phyloP scores from a whole-genome alignment of 2,797 vertebrate species.

The Argentina silus region DNA sequence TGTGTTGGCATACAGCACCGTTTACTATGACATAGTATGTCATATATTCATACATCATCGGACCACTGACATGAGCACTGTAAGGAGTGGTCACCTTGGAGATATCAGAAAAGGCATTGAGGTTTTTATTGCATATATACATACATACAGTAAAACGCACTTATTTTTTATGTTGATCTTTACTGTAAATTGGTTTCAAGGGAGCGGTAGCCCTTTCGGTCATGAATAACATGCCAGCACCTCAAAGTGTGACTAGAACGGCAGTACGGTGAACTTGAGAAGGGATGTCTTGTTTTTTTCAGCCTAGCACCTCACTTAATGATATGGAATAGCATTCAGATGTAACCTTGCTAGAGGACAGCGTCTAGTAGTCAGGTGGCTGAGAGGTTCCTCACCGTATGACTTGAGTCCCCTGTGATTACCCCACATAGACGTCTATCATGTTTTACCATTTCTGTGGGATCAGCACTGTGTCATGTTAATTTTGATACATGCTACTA shows the following conservation, averaged over 20 bases:
- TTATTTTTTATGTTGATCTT: slow-evolving; percentile 11
- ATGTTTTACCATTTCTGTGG: background rate
- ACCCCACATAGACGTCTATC: background rate
- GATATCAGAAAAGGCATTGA: background rate
- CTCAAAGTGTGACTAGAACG: slow-evolving; percentile 13
- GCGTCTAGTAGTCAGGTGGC: background rate
- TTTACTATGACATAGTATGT: background rate
- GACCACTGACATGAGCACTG: background rate
- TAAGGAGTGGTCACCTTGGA: background rate
- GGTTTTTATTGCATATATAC: background rate
- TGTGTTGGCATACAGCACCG: too few relatives aligned
- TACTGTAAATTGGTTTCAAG: slow-evolving; percentile 19
- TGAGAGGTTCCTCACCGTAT: background rate
- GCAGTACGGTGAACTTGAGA: background rate
- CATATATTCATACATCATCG: background rate
- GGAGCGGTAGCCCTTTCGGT: slow-evolving; percentile 22
- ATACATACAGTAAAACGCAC: background rate
- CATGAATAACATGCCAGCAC: background rate
- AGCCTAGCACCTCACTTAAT: background rate
- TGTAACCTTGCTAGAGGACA: background rate
- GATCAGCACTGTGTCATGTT: background rate
- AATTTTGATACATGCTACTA: background rate
- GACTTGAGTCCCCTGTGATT: background rate
- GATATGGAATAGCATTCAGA: background rate
- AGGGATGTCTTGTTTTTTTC: background rate